Evolutionary conservation across 2,113 vertebrate genomes (phyloP).

Genomic region (Oncorhynchus mykiss): DNA sequence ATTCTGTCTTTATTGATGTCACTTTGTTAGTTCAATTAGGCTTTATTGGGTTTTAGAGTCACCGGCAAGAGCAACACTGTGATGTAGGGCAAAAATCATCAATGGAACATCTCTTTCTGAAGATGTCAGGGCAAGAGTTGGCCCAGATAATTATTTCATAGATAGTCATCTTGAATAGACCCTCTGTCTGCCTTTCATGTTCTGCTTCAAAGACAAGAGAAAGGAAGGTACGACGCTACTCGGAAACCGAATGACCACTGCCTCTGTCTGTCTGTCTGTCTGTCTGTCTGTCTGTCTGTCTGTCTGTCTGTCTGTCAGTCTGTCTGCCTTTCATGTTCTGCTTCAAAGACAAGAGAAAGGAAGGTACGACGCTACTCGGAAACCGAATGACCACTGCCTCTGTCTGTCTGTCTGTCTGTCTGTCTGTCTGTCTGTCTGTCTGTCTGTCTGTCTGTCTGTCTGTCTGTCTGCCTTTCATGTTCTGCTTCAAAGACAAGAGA

Average conservation of each 20-base stretch:
- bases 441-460: too few species aligned
- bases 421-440: slow-evolving; percentile 41
- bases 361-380: slow-evolving; percentile 46
- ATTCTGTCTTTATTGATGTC: slow-evolving; percentile 75
- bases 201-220: slow-evolving; percentile 53
- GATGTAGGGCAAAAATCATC: slow-evolving; percentile 73
- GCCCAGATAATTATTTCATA: slow-evolving; percentile 68
- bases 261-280: background rate
- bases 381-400: slow-evolving; percentile 60
- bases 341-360: slow-evolving; percentile 50
- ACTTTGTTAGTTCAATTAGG: slow-evolving; percentile 79
- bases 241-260: slow-evolving; percentile 63
- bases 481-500: slow-evolving; percentile 53
- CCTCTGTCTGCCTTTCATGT: slow-evolving; percentile 45
- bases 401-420: too few species aligned
- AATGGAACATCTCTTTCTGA: slow-evolving; percentile 71
- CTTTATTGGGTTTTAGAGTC: slow-evolving; percentile 72
- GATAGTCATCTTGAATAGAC: slow-evolving; percentile 64
- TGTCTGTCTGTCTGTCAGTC: slow-evolving; percentile 35
- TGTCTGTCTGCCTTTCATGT: slow-evolving; percentile 46
- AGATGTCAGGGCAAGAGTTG: slow-evolving; percentile 58
- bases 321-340: slow-evolving; percentile 37
- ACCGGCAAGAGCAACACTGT: slow-evolving; percentile 65
- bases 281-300: slow-evolving; percentile 36
- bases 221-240: slow-evolving; percentile 39